Conservation (phyloP, 2,888 invertebrate genomes). For the Auanema sp. region DNA sequence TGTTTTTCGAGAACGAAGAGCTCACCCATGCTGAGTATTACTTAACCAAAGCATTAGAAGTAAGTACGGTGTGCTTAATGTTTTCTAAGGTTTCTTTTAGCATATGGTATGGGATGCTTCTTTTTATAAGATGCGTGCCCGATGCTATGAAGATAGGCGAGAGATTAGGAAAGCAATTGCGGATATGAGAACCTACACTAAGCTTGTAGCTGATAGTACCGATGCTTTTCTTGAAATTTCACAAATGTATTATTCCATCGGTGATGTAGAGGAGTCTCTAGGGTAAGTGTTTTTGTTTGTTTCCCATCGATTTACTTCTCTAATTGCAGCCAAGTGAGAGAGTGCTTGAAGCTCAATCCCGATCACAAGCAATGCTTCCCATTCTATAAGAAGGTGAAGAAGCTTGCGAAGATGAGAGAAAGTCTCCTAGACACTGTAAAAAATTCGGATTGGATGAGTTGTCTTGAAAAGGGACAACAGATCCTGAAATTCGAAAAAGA, state of each 20-base stretch:
- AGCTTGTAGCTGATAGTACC: constrained; percentile 88
- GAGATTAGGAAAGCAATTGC: constrained; percentile 84
- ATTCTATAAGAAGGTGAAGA: constrained; percentile 92
- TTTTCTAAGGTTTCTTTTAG: constrained; percentile 65
- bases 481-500: constrained; percentile 74
- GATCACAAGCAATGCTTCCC: constrained; percentile 95
- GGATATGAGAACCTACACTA: constrained; percentile 86
- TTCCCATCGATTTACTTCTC: neutral
- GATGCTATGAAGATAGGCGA: constrained; percentile 79
- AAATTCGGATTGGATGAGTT: constrained; percentile 69
- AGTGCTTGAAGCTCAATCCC: constrained; percentile 93
- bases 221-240: constrained; percentile 83
- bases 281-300: constrained; percentile 70
- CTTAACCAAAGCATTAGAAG: constrained; percentile 66
- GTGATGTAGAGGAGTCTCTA: constrained; percentile 86
- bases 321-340: constrained; percentile 79
- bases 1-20: constrained; percentile 64
- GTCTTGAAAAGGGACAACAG: constrained; percentile 74
- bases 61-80: constrained; percentile 21
- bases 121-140: constrained; percentile 82
- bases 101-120: constrained; percentile 79
- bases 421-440: constrained; percentile 24
- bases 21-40: constrained; percentile 73
- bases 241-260: constrained; percentile 82
- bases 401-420: constrained; percentile 73